A percentile compares a stretch with the other conserved stretches of the same genome.
Evolutionary conservation across 2,888 invertebrate species (phyloP).

Genomic region (Autographa gamma): DNA sequence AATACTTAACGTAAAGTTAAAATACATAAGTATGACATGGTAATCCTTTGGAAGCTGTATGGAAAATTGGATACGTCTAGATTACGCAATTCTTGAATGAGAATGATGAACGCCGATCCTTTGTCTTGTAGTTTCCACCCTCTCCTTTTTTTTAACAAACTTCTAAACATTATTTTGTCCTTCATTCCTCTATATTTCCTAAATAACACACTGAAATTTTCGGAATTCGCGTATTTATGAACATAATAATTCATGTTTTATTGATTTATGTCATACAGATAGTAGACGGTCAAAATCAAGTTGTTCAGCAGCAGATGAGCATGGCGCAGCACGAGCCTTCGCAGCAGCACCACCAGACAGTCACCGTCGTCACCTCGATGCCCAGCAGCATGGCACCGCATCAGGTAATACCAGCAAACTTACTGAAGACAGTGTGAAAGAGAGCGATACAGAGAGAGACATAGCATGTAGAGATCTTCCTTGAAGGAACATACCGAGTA

Average conservation of each 20-base stretch:
- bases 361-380: conserved; percentile 86
- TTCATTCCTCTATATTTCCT: too few species aligned
- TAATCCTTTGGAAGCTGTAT: neutral
- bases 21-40: neutral
- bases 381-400: conserved; percentile 82
- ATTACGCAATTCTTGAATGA: neutral
- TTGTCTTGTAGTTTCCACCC: too few species aligned
- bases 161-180: too few species aligned
- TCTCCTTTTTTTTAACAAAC: too few species aligned
- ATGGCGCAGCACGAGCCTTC: conserved; percentile 85
- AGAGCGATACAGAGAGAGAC: too few species aligned
- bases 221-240: too few species aligned
- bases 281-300: conserved; percentile 81
- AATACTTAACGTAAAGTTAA: neutral
- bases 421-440: neutral
- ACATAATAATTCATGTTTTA: neutral
- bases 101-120: too few species aligned
- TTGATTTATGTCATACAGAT: conserved; percentile 64
- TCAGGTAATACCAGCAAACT: conserved; percentile 71
- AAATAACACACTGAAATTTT: too few species aligned
- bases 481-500: too few species aligned
- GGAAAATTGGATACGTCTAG: neutral
- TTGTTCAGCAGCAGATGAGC: conserved; percentile 82
- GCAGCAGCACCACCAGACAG: conserved; percentile 87
- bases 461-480: neutral